A percentile compares a stretch with the other conserved stretches of the same genome.
Evolutionary conservation across 1,140 invertebrate genomes (phyloP).

Genomic region (Nasonia giraulti): DNA sequence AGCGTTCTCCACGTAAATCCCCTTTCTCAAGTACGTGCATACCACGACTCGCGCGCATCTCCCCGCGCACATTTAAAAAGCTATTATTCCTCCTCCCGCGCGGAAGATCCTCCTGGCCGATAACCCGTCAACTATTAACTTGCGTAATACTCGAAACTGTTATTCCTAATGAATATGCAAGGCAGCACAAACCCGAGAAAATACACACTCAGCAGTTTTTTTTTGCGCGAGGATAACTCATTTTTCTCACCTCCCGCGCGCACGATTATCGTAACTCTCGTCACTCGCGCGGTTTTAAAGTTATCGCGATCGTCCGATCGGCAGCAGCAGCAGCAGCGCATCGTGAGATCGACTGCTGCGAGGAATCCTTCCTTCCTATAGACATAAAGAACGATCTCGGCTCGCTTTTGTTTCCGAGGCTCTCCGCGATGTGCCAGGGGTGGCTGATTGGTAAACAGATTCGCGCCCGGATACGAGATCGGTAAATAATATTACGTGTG

Average conservation of each 20-base stretch:
- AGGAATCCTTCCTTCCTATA: conserved; percentile 40
- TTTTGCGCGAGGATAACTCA: background rate
- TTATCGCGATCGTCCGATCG: conserved; percentile 51
- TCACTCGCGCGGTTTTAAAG: conserved; percentile 21
- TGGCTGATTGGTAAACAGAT: conserved; percentile 3
- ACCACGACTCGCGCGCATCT: background rate
- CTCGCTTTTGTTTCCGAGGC: conserved; percentile 50
- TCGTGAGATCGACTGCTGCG: conserved; percentile 43
- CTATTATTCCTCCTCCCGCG: background rate
- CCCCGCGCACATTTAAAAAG: conserved; percentile 9
- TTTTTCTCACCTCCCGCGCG: conserved; percentile 45
- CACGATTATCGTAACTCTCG: conserved; percentile 53
- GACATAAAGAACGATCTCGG: background rate
- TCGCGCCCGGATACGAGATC: background rate
- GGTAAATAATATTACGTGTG: background rate
- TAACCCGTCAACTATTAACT: conserved; percentile 26
- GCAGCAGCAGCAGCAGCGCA: background rate
- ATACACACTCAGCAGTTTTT: background rate
- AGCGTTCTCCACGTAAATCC: background rate
- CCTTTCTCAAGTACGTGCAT: background rate
- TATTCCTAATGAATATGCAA: conserved; percentile 33
- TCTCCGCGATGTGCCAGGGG: background rate
- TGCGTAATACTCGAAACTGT: conserved; percentile 16
- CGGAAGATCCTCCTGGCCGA: conserved; percentile 1
- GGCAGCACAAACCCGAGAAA: background rate